Base-by-base conservation (phyloP, 2,888 invertebrate species). In the Odontothrips loti region DNA sequence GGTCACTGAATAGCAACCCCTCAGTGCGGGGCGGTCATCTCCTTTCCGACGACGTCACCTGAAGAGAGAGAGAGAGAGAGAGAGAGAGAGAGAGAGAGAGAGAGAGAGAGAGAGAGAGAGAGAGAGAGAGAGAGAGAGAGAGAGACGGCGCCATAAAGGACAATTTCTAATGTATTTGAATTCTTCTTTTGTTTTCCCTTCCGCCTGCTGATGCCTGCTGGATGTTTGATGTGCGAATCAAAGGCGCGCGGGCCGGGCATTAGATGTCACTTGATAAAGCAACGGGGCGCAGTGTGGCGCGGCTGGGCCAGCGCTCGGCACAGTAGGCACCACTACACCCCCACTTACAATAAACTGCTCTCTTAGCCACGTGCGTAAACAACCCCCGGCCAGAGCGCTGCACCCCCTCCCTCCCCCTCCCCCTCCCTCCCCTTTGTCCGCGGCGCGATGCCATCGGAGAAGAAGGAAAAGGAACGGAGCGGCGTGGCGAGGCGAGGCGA, bases 321-420 rank as follows among this genome's bases (percentile, higher is more conserved):
- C 23, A 27, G 27, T 12, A 27, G 68, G 23, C 12, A 9, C 27
- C 68, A 23, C 68, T 75, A 27, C 68, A 75, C 23, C 23, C 23
- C 68, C 68, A 75, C 68, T 75, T 75, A 75, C 68, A 75, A 75
- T 75, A 75, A 75, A 75, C 68, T 75, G 68, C 68, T 75, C 68
- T 75, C 68, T 75, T 75, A 75, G 68, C 68, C 68, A 75, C 68
- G 68, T 75, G 68, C 68, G 68, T 75, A 75, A 75, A 75, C 68
- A 75, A 12, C 68, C 68, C 68, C 27, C 68, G 68, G 68, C 23
- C 68, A n/a, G 68, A 4, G 68, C 68, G n/a, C 11, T 20, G 9
- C 6, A 4, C 23, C 68, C 68, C 9, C n/a, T 0, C 6, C 68
- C 68, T n/a, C 68, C 68, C 51, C 68, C 68, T 10, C 68, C 68